Base-by-base conservation (phyloP, 2,797 vertebrate species). In the Parauchenoglanis punctatus region DNA sequence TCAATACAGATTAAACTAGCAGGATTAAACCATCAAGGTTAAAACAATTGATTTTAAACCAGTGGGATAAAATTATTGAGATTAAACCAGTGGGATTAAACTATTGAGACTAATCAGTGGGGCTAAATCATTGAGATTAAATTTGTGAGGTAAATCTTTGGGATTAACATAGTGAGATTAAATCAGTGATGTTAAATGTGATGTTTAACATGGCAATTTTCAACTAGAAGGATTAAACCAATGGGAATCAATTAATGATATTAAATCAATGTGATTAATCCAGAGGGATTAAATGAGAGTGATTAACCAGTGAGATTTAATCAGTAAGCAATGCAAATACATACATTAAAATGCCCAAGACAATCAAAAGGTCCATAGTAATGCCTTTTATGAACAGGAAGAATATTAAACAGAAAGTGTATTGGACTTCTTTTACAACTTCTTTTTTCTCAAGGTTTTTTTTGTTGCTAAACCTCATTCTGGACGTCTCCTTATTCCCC, bases 401-500 rank as follows among this genome's bases (percentile, higher is more conserved):
- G 77, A 40, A 3, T 44, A 81, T 46, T 63, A 18, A 63, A 46
- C 35, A 81, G 80, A 28, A 28, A 7, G 25, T n/a, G 46, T 56
- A 23, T 35, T 58, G 18, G 4, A 58, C 28, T 23, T 35, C 13
- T 49, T 54, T 76, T 76, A 28, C 7, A 54, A 40, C 0, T 56
- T 56, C 8, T 31, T 78, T 28, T 3, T 7, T 18, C 13, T 46
- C 18, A 73, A 23, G 35, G 5, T 17, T 23, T 46, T 70, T 68
- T 65, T 67, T 31, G n/a, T 31, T 6, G 20, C n/a, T 44, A 61
- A 86, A 73, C 44, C 70, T 87, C 68, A 63, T 83, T 87, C 63
- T 44, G 44, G 52, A 56, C 11, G 63, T 59, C 35, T 72, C 56
- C 18, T 59, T 87, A 83, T 87, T 83, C 86, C 80, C 85, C 15